These are phyloP conservation scores for Lacanobia wlatinum DNA, from an alignment of 2,888 invertebrate genomes.

Conservation along the genomic window DNA sequence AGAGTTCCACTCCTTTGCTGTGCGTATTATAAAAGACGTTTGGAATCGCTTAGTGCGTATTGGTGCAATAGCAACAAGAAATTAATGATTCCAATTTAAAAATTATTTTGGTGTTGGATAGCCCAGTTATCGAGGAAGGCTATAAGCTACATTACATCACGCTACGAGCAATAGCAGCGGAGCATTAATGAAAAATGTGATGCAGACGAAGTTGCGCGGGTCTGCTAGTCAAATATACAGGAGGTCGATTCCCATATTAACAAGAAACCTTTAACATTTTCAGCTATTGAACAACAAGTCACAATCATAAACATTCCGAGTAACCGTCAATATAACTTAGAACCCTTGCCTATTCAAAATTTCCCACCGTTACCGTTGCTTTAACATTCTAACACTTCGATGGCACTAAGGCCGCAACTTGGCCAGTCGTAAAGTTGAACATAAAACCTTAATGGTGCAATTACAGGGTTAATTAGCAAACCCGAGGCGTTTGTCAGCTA, in stretches of 20 bases:
- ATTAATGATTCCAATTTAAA: no score
- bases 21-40: no score
- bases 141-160: no score
- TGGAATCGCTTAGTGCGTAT: no score
- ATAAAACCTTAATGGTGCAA: conserved; percentile 84
- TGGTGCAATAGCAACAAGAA: no score
- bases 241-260: conserved; percentile 9
- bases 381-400: conserved; percentile 57
- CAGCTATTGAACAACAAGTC: conserved; percentile 12
- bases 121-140: no score
- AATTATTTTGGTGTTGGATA: no score
- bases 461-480: conserved; percentile 86
- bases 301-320: conserved; percentile 31
- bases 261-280: conserved; percentile 6
- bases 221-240: background rate
- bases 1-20: no score
- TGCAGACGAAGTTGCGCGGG: no score
- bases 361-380: conserved; percentile 51
- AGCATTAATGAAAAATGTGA: no score
- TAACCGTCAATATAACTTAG: conserved; percentile 28
- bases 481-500: conserved; percentile 82
- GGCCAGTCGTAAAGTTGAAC: conserved; percentile 81
- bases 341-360: conserved; percentile 57
- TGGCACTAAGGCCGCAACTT: conserved; percentile 68
- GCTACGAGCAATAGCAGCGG: no score